A percentile compares a stretch with the other conserved stretches of the same genome.
These are phyloP conservation scores for Lipotes vexillifer DNA, from an alignment of 2,113 vertebrate genomes.

Conservation along the genomic window DNA sequence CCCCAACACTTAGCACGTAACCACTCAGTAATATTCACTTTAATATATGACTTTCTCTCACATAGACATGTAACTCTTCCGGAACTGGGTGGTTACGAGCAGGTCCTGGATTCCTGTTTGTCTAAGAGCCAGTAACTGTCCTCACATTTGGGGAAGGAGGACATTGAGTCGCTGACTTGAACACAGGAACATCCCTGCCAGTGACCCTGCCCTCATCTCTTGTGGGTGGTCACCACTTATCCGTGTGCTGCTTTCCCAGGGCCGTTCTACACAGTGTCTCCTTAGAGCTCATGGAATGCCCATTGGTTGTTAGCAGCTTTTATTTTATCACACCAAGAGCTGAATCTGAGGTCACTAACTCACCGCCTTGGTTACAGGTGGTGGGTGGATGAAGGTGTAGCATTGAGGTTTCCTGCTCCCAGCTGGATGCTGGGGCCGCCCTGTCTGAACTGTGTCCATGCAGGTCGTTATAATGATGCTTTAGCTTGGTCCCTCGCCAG, in stretches of 20 bases:
- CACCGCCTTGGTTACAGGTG: accelerated
- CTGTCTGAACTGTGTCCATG: neutral
- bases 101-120: neutral
- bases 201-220: accelerated
- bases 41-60: no score
- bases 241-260: accelerated
- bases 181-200: accelerated
- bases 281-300: accelerated
- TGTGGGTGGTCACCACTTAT: neutral
- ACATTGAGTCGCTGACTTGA: accelerated
- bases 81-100: accelerated
- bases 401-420: neutral
- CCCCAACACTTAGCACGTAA: accelerated
- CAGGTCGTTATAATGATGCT: neutral
- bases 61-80: neutral
- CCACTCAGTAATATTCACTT: neutral
- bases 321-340: neutral
- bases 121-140: neutral
- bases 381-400: neutral
- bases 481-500: neutral
- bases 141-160: neutral
- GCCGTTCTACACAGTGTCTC: accelerated
- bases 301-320: no score
- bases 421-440: neutral
- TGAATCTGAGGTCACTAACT: neutral